Evolutionary conservation across 2,113 vertebrate species (phyloP).

Genomic region (Nesogale talazaci): DNA sequence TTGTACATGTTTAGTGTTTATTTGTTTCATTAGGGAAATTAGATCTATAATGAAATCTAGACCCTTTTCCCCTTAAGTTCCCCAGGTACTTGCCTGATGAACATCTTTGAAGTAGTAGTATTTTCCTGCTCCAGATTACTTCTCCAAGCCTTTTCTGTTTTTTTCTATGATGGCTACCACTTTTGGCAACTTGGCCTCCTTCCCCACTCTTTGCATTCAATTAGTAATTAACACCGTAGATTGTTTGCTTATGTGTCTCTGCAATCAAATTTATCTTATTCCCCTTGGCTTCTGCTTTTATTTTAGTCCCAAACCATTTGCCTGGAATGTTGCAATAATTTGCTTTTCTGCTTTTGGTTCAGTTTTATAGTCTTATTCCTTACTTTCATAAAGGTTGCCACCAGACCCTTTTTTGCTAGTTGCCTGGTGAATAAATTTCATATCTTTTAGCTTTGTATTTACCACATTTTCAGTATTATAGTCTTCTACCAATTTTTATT

Average conservation of each 20-base stretch:
- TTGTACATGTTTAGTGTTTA: neutral
- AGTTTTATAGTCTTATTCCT: neutral
- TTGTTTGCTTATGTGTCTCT: neutral
- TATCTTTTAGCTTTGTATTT: neutral
- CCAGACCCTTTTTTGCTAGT: neutral
- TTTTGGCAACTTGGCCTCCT: neutral
- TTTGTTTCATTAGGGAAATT: neutral
- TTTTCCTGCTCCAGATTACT: neutral
- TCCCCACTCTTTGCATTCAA: neutral
- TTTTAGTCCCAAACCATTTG: neutral
- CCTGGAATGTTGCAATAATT: neutral
- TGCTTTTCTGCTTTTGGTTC: neutral
- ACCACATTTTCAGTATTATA: neutral
- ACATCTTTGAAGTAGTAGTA: neutral
- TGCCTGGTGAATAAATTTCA: constrained; percentile 17
- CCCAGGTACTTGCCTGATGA: neutral
- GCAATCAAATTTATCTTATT: neutral
- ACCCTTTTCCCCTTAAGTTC: neutral
- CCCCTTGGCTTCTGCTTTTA: neutral
- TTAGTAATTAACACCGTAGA: neutral
- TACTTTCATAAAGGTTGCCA: neutral
- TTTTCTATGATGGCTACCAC: neutral
- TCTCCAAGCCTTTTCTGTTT: neutral
- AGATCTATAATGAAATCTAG: neutral
- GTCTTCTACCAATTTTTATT: neutral